phyloP scores from a whole-genome alignment of 2,113 vertebrate genomes.

The Lepisosteus oculatus region DNA sequence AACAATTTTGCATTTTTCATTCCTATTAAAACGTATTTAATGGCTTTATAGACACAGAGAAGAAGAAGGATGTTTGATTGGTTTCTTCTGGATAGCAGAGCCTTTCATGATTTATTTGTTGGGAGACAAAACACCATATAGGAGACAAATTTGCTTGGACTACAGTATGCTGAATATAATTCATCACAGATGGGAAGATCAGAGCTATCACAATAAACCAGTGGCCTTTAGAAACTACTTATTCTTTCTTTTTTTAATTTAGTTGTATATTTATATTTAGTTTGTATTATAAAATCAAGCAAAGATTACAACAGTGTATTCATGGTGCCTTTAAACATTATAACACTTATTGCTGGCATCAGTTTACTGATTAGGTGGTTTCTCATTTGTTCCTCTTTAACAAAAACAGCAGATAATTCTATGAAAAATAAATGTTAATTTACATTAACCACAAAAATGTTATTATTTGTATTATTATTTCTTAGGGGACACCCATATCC shows the following conservation, averaged over 20 bases:
- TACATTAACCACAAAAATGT: neutral
- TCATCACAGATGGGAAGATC: slow-evolving; percentile 15
- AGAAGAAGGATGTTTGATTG: neutral
- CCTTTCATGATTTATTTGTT: slow-evolving; percentile 13
- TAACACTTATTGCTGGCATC: neutral
- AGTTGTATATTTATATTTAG: neutral
- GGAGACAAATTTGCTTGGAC: neutral
- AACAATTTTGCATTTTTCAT: too few relatives aligned
- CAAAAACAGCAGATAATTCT: slow-evolving; percentile 1
- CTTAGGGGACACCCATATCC: too few relatives aligned
- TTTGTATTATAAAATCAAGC: neutral
- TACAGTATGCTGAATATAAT: slow-evolving; percentile 5
- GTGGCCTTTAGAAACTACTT: neutral
- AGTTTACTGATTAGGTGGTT: neutral
- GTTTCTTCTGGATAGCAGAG: neutral
- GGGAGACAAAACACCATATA: neutral
- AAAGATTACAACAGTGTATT: neutral
- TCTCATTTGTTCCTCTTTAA: neutral
- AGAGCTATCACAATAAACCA: neutral
- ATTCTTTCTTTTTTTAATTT: neutral
- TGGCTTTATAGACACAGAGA: neutral
- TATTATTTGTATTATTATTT: too few relatives aligned
- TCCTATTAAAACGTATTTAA: too few relatives aligned
- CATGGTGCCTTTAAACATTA: neutral
- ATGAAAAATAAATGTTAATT: neutral